phyloP scores from a whole-genome alignment of 2,797 vertebrate species.

The Adrianichthys oophorus region DNA sequence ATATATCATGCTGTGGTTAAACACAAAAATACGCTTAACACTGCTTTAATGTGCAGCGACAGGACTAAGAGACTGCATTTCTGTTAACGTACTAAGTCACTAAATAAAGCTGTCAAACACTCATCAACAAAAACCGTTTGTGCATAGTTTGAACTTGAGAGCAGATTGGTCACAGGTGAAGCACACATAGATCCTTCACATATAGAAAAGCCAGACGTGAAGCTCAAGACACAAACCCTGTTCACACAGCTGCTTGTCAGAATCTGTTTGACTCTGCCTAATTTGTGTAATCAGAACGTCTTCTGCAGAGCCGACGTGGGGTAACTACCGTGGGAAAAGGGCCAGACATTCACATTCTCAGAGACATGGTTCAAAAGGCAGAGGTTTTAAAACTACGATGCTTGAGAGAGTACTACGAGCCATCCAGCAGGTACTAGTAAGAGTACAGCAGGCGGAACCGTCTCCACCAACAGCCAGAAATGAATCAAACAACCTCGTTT shows the following conservation, averaged over 20 bases:
- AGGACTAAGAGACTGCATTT: conserved; percentile 43
- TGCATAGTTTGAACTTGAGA: conserved; percentile 69
- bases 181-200: conserved; percentile 50
- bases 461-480: conserved; percentile 30
- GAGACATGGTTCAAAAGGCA: conserved; percentile 61
- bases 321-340: no score
- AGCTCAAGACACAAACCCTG: conserved; percentile 33
- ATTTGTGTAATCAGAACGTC: no score
- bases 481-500: no score
- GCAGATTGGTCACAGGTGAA: conserved; percentile 38
- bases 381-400: conserved; percentile 46
- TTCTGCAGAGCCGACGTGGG: no score
- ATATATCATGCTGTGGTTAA: conserved; percentile 49
- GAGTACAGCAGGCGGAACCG: conserved; percentile 50
- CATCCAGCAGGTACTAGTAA: conserved; percentile 62
- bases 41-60: conserved; percentile 50
- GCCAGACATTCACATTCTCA: conserved; percentile 29
- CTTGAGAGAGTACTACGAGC: conserved; percentile 49
- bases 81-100: conserved; percentile 48
- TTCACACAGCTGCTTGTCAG: conserved; percentile 34
- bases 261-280: no score
- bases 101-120: conserved; percentile 61
- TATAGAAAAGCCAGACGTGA: conserved; percentile 32
- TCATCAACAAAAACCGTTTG: conserved; percentile 65
- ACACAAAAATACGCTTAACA: conserved; percentile 44